Evolutionary conservation across 2,113 vertebrate genomes (phyloP).

Genomic region (Syngnathus floridae): DNA sequence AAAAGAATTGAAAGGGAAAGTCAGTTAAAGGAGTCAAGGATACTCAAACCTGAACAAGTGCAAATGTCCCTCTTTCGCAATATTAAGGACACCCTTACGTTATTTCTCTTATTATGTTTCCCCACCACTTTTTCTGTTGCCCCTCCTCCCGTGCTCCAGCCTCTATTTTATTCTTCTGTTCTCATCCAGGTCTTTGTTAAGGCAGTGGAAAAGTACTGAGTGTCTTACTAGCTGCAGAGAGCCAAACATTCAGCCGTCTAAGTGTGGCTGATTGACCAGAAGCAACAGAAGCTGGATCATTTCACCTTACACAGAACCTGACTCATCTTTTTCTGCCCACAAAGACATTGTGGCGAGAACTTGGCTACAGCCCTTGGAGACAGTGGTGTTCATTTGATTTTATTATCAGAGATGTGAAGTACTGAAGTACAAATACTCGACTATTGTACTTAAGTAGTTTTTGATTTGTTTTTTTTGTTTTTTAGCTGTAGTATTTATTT

Average conservation of each 20-base stretch:
- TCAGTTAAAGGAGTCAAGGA: constrained; percentile 1
- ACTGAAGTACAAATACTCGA: too few relatives aligned
- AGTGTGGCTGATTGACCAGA: neutral
- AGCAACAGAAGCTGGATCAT: neutral
- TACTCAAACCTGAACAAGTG: constrained; percentile 8
- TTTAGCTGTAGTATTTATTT: too few relatives aligned
- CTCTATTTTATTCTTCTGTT: constrained; percentile 1
- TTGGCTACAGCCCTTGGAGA: too few relatives aligned
- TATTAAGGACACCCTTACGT: constrained; percentile 5
- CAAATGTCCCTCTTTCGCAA: constrained; percentile 12
- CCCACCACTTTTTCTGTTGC: neutral
- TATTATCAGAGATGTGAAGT: too few relatives aligned
- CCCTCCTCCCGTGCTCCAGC: neutral
- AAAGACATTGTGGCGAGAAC: too few relatives aligned
- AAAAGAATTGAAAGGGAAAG: neutral
- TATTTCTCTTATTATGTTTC: neutral
- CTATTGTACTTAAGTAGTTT: too few relatives aligned
- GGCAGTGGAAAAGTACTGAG: constrained; percentile 54
- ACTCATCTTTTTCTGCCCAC: too few relatives aligned
- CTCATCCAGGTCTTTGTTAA: constrained; percentile 24
- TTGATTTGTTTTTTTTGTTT: too few relatives aligned
- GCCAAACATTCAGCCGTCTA: constrained; percentile 9
- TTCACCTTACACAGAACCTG: neutral
- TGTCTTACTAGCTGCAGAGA: constrained; percentile 16
- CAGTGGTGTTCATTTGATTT: too few relatives aligned